Evolutionary conservation across 2,888 invertebrate genomes (phyloP).

Genomic region (Escarpia spicata): DNA sequence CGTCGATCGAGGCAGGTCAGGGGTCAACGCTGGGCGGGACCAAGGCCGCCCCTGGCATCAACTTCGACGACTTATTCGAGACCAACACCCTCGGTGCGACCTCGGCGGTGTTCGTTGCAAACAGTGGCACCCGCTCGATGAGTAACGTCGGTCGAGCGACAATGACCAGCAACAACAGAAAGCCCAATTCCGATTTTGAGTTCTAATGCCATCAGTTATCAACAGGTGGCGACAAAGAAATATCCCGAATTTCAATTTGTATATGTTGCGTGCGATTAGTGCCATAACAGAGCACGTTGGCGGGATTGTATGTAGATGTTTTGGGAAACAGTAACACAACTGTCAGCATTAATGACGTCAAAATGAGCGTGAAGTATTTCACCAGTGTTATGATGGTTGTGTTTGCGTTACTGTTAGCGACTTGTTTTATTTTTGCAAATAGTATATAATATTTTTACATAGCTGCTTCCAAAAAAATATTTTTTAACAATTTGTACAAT

Average conservation of each 20-base stretch:
- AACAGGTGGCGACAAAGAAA: neutral
- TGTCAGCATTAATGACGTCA: neutral
- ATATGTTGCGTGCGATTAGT: neutral
- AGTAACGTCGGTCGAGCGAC: neutral
- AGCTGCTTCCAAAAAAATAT: neutral
- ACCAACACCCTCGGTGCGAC: neutral
- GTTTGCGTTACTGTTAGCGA: neutral
- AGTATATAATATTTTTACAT: neutral
- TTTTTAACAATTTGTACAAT: neutral
- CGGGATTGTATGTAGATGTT: neutral
- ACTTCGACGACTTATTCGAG: neutral
- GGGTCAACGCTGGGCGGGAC: neutral
- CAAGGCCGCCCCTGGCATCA: neutral
- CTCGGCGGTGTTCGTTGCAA: neutral
- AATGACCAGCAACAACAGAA: neutral
- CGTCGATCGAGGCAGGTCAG: neutral
- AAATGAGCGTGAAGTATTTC: neutral
- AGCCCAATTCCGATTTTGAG: neutral
- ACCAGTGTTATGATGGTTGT: neutral
- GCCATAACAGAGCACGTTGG: neutral
- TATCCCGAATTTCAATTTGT: neutral
- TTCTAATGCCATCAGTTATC: neutral
- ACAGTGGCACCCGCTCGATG: neutral
- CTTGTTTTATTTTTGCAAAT: neutral
- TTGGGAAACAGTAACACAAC: neutral